Evolutionary conservation across 2,888 invertebrate species (phyloP), one percentile per base, ranked within the genome.

Genomic region (Tetanocera ferruginea): DNA sequence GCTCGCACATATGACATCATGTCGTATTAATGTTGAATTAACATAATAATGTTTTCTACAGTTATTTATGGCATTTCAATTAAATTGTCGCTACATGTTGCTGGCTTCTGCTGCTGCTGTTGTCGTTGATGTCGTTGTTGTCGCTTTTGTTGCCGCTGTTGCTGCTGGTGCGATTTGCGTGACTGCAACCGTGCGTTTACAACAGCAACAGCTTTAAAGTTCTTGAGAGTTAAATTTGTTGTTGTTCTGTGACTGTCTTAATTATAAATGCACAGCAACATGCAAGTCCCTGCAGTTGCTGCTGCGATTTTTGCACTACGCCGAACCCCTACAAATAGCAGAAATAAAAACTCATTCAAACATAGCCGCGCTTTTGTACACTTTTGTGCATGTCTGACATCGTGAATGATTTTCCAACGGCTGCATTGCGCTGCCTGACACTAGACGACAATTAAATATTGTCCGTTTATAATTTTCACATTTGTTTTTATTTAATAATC

Each of bases 1-100:
- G 34, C 23, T 51, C 64, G 52, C 49, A 28, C 52, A 60, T 72
- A 62, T 77, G 77, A 77, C 77, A 76, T 77, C 77, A 57, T 79
- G 77, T 79, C 77, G 77, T 72, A 77, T 79, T 79, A 76, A 79
- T 79, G 79, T 79, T 64, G 76, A 77, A 77, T 79, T 76, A 77
- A 77, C 79, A 77, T 77, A 76, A 70, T 77, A 76, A 79, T 79
- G 76, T 77, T 77, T 76, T 72, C 69, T 31, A 25, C 71, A 43
- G 77, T 71, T 77, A 76, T 79, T 79, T 79, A 77, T 76, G 77
- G 79, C 77, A 77, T 79, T 79, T 79, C 79, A 79, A 79, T 79
- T 79, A 72, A 74, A 79, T 66, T 43, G 76, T 71, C 64, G 76
- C 64, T 76, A 71, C 76, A 76, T 66, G 76, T 75, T 75, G 75